Percentiles rank a stretch among this genome's conserved stretches.
Evolutionary conservation across 2,888 invertebrate species (phyloP).

Genomic region (Epinotia brunnichana): DNA sequence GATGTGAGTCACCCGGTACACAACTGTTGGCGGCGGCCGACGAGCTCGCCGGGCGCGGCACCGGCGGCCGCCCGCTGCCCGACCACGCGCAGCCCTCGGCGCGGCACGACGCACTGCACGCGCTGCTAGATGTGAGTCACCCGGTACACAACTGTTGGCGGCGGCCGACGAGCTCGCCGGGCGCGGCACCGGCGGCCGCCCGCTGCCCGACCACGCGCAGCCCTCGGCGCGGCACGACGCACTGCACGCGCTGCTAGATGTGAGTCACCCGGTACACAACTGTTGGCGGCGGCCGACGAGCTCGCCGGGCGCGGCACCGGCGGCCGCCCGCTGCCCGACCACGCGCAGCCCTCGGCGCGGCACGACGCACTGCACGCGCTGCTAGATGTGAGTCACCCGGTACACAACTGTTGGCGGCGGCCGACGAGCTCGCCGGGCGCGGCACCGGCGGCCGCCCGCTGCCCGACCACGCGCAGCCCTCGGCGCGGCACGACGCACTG

Average conservation of each 20-base stretch:
- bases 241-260: too few relatives aligned
- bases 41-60: constrained; percentile 88
- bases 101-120: constrained; percentile 82
- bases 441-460: too few relatives aligned
- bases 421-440: too few relatives aligned
- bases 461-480: too few relatives aligned
- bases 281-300: too few relatives aligned
- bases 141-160: too few relatives aligned
- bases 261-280: too few relatives aligned
- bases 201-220: too few relatives aligned
- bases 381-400: neutral
- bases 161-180: constrained; percentile 88
- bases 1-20: constrained; percentile 70
- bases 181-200: constrained; percentile 84
- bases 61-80: constrained; percentile 86
- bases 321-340: constrained; percentile 84
- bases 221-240: too few relatives aligned
- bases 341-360: constrained; percentile 83
- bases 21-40: constrained; percentile 67
- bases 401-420: too few relatives aligned
- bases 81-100: constrained; percentile 82
- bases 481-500: too few relatives aligned
- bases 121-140: neutral
- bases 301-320: too few relatives aligned
- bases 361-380: constrained; percentile 79